Conservation (phyloP, 1,140 invertebrate genomes). For the Metaphire vulgaris region DNA sequence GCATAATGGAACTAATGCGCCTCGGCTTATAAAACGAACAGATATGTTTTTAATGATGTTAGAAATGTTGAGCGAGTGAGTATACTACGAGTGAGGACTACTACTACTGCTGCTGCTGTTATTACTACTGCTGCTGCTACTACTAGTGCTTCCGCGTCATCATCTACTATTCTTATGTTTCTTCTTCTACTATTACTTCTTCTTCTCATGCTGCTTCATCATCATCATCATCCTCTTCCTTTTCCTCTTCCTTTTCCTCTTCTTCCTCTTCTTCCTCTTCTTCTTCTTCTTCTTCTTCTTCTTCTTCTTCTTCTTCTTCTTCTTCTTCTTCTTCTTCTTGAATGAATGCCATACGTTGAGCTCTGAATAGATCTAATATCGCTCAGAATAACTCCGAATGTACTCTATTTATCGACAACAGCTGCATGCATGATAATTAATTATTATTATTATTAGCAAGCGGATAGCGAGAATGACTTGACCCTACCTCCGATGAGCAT, state of each 20-base stretch:
- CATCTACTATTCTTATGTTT: too few species aligned
- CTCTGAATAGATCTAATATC: too few species aligned
- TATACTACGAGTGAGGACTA: too few species aligned
- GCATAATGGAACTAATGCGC: too few species aligned
- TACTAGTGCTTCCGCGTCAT: neutral
- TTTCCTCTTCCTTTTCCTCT: neutral
- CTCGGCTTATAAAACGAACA: too few species aligned
- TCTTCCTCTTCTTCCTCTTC: neutral
- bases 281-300: neutral
- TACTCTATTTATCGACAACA: too few species aligned
- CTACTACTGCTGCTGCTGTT: neutral
- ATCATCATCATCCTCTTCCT: neutral
- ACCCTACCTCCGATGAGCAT: conserved; percentile 87
- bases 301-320: neutral
- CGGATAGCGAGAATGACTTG: too few species aligned
- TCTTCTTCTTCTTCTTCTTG: neutral
- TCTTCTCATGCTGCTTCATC: neutral
- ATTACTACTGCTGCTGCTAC: neutral
- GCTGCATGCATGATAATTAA: too few species aligned
- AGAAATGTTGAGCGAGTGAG: too few species aligned
- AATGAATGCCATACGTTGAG: neutral
- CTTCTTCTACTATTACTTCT: neutral
- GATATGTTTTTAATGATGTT: too few species aligned
- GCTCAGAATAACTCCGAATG: too few species aligned
- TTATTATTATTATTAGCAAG: too few species aligned